Evolutionary conservation across 2,797 vertebrate species (phyloP).

Genomic region (Neosilurus mollespiculum): DNA sequence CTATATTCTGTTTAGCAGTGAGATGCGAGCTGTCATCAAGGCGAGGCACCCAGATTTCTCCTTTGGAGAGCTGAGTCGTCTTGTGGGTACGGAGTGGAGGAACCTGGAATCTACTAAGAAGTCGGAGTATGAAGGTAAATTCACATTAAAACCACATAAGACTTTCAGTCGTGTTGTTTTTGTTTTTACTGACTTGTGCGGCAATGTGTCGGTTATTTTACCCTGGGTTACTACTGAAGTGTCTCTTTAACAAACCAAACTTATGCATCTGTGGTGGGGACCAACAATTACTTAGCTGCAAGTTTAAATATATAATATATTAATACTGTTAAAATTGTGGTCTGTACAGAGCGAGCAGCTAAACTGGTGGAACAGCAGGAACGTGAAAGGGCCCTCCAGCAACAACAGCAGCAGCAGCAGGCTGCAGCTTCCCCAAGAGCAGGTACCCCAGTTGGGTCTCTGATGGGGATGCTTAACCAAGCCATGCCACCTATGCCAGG

Average conservation of each 20-base stretch:
- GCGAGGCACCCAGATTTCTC: conserved; percentile 96
- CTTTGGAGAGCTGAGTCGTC: conserved; percentile 96
- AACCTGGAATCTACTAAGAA: conserved; percentile 94
- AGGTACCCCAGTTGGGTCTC: conserved; percentile 95
- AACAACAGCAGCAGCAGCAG: conserved; percentile 94
- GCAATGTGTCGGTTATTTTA: not conserved
- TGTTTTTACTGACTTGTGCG: not conserved
- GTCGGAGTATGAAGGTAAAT: conserved; percentile 97
- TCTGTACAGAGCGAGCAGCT: conserved; percentile 90
- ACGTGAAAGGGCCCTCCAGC: conserved; percentile 89
- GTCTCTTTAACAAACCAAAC: too few species aligned
- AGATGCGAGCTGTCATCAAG: conserved; percentile 98
- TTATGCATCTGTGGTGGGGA: not conserved
- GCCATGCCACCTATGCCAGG: conserved; percentile 98
- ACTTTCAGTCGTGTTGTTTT: not conserved
- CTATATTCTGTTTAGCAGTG: conserved; percentile 99
- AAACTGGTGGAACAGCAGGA: conserved; percentile 99
- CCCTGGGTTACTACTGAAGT: not conserved
- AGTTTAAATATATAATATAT: too few species aligned
- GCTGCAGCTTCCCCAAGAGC: conserved; percentile 94
- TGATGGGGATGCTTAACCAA: conserved; percentile 99
- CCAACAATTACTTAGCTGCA: not conserved
- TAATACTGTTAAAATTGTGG: conserved; percentile 24
- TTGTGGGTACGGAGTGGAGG: conserved; percentile 98
- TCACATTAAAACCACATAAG: not conserved